Conservation (phyloP, 2,113 vertebrate species). For the Tringa solitaria region DNA sequence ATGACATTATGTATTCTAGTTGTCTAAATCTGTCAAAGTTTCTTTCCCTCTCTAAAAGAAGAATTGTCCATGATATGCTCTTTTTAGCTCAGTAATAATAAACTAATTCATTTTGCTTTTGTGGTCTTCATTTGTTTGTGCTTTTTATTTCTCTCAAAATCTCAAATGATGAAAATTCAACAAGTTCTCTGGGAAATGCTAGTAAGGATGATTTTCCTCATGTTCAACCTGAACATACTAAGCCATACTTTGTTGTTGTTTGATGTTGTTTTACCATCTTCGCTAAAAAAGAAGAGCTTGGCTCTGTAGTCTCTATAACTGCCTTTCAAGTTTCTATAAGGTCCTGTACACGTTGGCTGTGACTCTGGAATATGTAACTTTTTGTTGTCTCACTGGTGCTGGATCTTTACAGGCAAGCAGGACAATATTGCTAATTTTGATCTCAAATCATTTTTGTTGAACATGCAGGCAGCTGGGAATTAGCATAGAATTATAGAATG, state of each 20-base stretch:
- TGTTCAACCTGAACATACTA: not conserved
- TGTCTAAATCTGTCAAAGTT: not conserved
- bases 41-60: not conserved
- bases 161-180: not conserved
- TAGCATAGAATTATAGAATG: too few species aligned
- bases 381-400: not conserved
- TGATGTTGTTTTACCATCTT: not conserved
- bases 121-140: not conserved
- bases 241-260: accelerated
- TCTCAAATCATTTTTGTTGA: not conserved
- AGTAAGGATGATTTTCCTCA: not conserved
- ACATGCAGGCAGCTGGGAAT: not conserved
- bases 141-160: not conserved
- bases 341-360: not conserved
- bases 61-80: not conserved
- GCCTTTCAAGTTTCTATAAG: not conserved
- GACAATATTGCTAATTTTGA: not conserved
- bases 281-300: not conserved
- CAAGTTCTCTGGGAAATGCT: not conserved
- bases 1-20: accelerated
- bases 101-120: not conserved
- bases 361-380: accelerated
- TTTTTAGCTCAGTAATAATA: not conserved
- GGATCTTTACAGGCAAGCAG: not conserved
- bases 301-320: not conserved